Conservation (phyloP, 2,797 vertebrate genomes). For the Anguilla pacifica region DNA sequence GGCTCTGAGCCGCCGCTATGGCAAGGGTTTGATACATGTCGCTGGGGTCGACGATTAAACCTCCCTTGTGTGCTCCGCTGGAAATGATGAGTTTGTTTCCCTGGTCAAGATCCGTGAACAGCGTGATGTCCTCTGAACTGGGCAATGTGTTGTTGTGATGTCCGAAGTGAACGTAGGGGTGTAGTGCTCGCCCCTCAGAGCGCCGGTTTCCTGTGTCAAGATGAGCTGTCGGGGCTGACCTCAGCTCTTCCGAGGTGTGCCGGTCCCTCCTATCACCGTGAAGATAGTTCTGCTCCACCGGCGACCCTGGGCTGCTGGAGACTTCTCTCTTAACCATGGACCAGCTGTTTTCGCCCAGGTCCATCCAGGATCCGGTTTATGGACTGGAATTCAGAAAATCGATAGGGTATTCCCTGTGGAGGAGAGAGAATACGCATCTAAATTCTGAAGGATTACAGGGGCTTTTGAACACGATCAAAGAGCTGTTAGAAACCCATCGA, state of each 20-base stretch:
- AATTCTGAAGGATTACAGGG: background rate
- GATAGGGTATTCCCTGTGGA: conserved; percentile 62
- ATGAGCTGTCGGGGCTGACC: conserved; percentile 72
- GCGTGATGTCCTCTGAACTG: conserved; percentile 85
- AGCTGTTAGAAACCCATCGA: background rate
- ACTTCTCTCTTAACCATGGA: conserved; percentile 90
- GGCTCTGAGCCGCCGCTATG: conserved; percentile 87
- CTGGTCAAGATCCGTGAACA: conserved; percentile 94
- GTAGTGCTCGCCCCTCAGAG: conserved; percentile 76
- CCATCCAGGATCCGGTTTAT: conserved; percentile 91
- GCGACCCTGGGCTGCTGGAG: conserved; percentile 78
- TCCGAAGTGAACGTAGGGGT: conserved; percentile 84
- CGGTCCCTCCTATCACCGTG: conserved; percentile 75
- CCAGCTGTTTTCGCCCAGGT: conserved; percentile 93
- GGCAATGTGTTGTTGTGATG: conserved; percentile 76
- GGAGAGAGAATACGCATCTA: conserved; percentile 24
- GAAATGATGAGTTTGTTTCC: conserved; percentile 90
- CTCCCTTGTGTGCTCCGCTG: conserved; percentile 81
- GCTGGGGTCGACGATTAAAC: conserved; percentile 81
- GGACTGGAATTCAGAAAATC: conserved; percentile 64
- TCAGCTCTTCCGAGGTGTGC: conserved; percentile 71
- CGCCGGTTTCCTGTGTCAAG: conserved; percentile 79
- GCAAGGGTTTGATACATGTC: conserved; percentile 97
- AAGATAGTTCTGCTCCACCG: conserved; percentile 76
- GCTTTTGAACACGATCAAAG: background rate